phyloP scores from a whole-genome alignment of 2,797 vertebrate genomes.

The Lutjanus campechanus region DNA sequence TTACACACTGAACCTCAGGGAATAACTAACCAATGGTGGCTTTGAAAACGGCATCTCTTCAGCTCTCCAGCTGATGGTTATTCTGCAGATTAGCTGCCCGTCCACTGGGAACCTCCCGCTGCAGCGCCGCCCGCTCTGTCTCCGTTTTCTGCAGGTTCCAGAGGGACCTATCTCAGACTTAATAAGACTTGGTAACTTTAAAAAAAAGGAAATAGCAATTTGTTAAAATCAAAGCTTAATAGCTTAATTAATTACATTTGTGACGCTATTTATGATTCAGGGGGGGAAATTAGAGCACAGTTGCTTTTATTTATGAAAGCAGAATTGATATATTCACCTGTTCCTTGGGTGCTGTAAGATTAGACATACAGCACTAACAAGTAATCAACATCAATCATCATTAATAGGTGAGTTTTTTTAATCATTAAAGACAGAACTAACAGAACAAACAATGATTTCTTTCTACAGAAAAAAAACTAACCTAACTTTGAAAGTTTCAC shows the following conservation, averaged over 20 bases:
- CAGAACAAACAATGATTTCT: too few species aligned
- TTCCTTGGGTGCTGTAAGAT: neutral
- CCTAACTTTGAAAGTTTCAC: too few species aligned
- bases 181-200: neutral
- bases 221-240: neutral
- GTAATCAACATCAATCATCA: too few species aligned
- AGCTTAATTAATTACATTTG: neutral
- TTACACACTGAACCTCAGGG: conserved; percentile 29
- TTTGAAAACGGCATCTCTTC: conserved; percentile 27
- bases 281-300: neutral
- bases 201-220: neutral
- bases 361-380: too few species aligned
- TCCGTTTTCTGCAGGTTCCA: neutral
- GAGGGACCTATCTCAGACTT: neutral
- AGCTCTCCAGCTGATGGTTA: conserved; percentile 26
- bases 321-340: neutral
- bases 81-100: conserved; percentile 34
- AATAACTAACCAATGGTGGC: conserved; percentile 18
- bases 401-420: too few species aligned
- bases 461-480: too few species aligned
- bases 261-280: neutral
- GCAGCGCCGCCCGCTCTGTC: neutral
- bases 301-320: neutral
- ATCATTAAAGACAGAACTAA: too few species aligned
- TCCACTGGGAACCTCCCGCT: conserved; percentile 3